These are phyloP conservation scores for Aegotheles bennettii DNA, from an alignment of 2,113 vertebrate species.

Conservation along the genomic window DNA sequence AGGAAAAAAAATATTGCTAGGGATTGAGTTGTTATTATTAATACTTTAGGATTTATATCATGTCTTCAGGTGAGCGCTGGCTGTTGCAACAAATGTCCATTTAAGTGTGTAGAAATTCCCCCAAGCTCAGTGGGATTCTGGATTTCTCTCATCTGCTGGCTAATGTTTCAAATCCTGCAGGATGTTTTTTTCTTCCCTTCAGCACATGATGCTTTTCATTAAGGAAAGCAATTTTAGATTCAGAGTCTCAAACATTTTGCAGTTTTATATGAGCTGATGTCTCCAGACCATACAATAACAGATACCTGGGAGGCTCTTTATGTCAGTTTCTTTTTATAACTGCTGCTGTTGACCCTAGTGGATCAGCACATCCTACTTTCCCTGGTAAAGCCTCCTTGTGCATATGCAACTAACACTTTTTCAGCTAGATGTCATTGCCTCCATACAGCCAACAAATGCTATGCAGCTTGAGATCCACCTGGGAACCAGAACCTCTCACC, in stretches of 20 bases:
- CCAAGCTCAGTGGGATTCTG: neutral
- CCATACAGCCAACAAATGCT: neutral
- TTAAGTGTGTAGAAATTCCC: neutral
- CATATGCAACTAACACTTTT: neutral
- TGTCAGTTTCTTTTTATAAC: neutral
- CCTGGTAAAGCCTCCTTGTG: neutral
- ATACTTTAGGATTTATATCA: neutral
- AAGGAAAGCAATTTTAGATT: slow-evolving; percentile 16
- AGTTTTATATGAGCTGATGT: neutral
- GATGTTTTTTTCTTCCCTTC: neutral
- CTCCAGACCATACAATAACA: neutral
- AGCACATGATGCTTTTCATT: slow-evolving; percentile 13
- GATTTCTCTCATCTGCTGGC: neutral
- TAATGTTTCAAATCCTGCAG: neutral
- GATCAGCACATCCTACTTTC: neutral
- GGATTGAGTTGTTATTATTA: neutral
- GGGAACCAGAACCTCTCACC: neutral
- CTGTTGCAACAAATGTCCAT: neutral
- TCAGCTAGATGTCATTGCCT: neutral
- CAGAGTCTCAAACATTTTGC: neutral
- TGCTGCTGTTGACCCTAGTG: neutral
- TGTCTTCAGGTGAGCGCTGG: neutral
- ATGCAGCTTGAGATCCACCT: neutral
- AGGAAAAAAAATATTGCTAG: neutral
- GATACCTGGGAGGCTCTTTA: neutral